phyloP scores from a whole-genome alignment of 2,113 vertebrate species.

The Colinus virginianus region DNA sequence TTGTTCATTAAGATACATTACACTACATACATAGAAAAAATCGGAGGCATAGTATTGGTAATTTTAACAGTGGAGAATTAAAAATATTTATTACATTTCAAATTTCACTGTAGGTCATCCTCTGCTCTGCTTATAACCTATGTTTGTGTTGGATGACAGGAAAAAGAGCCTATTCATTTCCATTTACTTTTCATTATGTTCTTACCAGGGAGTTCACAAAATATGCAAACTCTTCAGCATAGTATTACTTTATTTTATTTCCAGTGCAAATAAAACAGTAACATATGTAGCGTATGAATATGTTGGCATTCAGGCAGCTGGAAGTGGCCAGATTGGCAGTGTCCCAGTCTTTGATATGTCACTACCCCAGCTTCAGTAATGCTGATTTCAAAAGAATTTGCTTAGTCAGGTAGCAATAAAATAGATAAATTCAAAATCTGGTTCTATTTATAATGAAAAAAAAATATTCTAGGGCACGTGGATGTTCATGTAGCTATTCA shows the following conservation, averaged over 20 bases:
- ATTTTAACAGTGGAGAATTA: constrained; percentile 19
- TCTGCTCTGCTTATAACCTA: neutral
- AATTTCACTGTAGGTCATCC: constrained; percentile 10
- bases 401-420: neutral
- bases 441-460: neutral
- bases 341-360: neutral
- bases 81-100: constrained; percentile 1
- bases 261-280: constrained; percentile 5
- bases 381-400: neutral
- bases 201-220: constrained; percentile 33
- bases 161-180: constrained; percentile 16
- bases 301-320: constrained; percentile 25
- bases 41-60: constrained; percentile 26
- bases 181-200: constrained; percentile 31
- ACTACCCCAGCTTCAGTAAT: neutral
- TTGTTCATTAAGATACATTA: constrained; percentile 31
- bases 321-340: neutral
- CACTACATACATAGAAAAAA: neutral
- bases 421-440: neutral
- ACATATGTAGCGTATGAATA: neutral
- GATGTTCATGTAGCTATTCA: neutral
- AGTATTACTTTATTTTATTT: constrained; percentile 52
- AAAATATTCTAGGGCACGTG: neutral
- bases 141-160: neutral
- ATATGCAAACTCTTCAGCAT: neutral